Conservation (phyloP, 2,797 vertebrate species). For the Scolopax rusticola region DNA sequence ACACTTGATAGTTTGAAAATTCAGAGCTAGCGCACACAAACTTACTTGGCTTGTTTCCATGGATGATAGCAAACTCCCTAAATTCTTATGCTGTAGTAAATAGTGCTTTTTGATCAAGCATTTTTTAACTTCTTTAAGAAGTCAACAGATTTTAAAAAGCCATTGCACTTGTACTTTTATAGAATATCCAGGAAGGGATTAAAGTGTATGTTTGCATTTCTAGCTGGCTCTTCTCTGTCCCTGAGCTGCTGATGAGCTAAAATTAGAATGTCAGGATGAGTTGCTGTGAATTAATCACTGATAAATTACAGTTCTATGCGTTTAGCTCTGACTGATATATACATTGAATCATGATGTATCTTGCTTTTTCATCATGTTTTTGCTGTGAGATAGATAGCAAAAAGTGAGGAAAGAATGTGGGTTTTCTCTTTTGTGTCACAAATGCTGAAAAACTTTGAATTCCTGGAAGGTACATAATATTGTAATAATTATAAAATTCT, state of each 20-base stretch:
- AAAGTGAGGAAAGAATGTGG: neutral
- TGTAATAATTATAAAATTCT: neutral
- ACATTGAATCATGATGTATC: neutral
- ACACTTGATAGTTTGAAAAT: neutral
- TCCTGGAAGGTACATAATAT: neutral
- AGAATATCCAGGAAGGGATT: neutral
- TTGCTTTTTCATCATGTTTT: neutral
- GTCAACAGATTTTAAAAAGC: neutral
- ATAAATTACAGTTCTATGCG: neutral
- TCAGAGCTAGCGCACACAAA: neutral
- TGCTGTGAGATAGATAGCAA: neutral
- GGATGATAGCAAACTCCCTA: neutral
- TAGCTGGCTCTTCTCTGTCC: neutral
- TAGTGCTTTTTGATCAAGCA: neutral
- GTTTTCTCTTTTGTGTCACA: neutral
- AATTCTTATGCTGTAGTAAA: neutral
- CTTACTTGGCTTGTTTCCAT: neutral
- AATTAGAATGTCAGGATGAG: neutral
- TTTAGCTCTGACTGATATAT: neutral
- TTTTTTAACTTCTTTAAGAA: neutral
- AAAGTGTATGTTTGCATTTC: neutral
- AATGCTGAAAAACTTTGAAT: neutral
- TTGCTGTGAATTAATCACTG: neutral
- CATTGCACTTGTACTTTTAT: neutral
- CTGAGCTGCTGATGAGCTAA: neutral